These are phyloP conservation scores for Oxygymnocypris stewartii DNA, from an alignment of 2,113 vertebrate species.

Conservation along the genomic window DNA sequence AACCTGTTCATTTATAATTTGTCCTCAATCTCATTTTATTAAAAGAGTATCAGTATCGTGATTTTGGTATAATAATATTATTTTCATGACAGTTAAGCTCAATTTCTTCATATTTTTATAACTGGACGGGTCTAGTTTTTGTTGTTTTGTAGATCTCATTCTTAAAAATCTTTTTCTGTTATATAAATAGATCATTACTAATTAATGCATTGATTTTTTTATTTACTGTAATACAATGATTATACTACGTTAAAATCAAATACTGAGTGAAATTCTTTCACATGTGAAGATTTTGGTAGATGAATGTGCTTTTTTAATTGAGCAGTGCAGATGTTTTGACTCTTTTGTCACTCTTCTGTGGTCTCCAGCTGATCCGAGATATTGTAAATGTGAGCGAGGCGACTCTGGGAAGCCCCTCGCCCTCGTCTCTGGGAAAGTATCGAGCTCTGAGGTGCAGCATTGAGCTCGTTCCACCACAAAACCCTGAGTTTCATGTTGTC, in stretches of 20 bases:
- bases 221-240: not conserved
- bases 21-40: too few species aligned
- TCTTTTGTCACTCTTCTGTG: not conserved
- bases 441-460: conserved; percentile 82
- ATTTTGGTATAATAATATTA: not conserved
- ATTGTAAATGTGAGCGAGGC: conserved; percentile 80
- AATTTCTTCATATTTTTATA: not conserved
- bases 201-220: too few species aligned
- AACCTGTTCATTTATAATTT: too few species aligned
- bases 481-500: conserved; percentile 73
- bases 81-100: not conserved
- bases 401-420: conserved; percentile 69
- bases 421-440: conserved; percentile 81
- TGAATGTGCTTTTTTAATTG: not conserved
- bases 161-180: not conserved
- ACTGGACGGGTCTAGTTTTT: not conserved
- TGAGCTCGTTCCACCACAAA: conserved; percentile 68
- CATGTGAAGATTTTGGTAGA: not conserved
- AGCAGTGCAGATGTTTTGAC: not conserved
- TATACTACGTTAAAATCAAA: not conserved
- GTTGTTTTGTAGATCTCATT: not conserved
- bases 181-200: not conserved
- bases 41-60: too few species aligned
- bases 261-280: not conserved
- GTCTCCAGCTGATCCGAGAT: conserved; percentile 80